Evolutionary conservation across 2,888 invertebrate genomes (phyloP).

Genomic region (Coenonympha arcania): DNA sequence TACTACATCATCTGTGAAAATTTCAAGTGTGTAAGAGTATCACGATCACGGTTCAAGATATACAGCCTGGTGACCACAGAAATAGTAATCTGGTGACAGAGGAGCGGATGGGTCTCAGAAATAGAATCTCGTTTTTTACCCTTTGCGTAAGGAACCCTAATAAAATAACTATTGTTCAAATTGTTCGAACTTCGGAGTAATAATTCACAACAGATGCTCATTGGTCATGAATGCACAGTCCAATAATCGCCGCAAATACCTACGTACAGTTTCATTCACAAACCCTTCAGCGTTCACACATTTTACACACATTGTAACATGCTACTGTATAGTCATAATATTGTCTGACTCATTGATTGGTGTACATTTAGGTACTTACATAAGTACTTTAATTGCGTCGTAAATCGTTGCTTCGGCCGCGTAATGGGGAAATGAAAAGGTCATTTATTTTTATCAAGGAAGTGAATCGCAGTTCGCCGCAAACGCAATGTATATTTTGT

Average conservation of each 20-base stretch:
- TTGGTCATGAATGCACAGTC: slow-evolving; percentile 6
- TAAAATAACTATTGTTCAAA: too few species aligned
- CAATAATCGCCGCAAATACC: not conserved
- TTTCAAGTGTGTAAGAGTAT: too few species aligned
- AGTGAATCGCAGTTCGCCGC: not conserved
- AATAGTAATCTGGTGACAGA: too few species aligned
- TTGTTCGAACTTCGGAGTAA: too few species aligned
- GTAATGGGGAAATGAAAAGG: slow-evolving; percentile 8
- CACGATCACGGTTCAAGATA: too few species aligned
- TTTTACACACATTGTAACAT: slow-evolving; percentile 16
- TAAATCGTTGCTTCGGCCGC: not conserved
- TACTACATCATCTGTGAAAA: too few species aligned
- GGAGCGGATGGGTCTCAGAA: too few species aligned
- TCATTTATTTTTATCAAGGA: slow-evolving; percentile 10
- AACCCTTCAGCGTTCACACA: slow-evolving; percentile 7
- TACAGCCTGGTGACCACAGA: too few species aligned
- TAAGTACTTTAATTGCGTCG: slow-evolving; percentile 10
- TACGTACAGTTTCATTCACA: slow-evolving; percentile 13
- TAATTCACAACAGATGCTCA: too few species aligned
- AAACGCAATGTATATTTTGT: not conserved
- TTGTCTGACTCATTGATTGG: slow-evolving; percentile 15
- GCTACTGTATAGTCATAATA: too few species aligned
- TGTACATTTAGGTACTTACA: slow-evolving; percentile 2
- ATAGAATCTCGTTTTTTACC: too few species aligned
- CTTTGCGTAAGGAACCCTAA: too few species aligned